Percentiles rank a stretch among this genome's conserved stretches.
phyloP scores from a whole-genome alignment of 1,140 invertebrate genomes.

The Zaprionus davidi region DNA sequence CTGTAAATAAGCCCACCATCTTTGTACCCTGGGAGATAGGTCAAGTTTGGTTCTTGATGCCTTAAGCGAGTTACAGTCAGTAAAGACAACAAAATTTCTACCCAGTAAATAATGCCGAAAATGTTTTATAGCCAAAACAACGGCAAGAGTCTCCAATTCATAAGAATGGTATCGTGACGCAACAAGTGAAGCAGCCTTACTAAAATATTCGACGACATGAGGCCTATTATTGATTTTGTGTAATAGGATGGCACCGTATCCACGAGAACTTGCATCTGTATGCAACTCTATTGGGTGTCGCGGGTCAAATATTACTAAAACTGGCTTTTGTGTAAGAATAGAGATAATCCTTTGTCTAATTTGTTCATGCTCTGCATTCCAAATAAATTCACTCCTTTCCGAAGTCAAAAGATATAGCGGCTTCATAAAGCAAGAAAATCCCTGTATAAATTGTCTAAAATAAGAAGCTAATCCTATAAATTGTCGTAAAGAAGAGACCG shows the following conservation, averaged over 20 bases:
- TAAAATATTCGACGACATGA: conserved; percentile 18
- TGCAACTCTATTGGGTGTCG: background rate
- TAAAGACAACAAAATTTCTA: conserved; percentile 26
- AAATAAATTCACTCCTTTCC: conserved; percentile 19
- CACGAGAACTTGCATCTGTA: conserved; percentile 18
- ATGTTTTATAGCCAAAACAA: background rate
- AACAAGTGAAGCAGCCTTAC: conserved; percentile 4
- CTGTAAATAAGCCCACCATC: conserved; percentile 23
- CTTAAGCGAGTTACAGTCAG: conserved; percentile 24
- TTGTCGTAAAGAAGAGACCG: conserved; percentile 15
- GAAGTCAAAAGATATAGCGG: conserved; percentile 21
- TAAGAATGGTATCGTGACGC: background rate
- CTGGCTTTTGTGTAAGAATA: conserved; percentile 3
- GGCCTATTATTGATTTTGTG: conserved; percentile 7
- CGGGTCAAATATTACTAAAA: conserved; percentile 16
- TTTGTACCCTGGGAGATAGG: conserved; percentile 15
- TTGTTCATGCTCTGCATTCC: conserved; percentile 20
- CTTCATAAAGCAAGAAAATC: conserved; percentile 26
- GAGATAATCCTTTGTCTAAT: conserved; percentile 12
- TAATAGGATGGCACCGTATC: conserved; percentile 29
- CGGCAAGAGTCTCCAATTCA: background rate
- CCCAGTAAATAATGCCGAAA: conserved; percentile 2
- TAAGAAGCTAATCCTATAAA: conserved; percentile 24
- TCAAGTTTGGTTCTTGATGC: conserved; percentile 21
- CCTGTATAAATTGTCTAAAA: conserved; percentile 26